Conservation (phyloP, 2,113 vertebrate genomes). For the Sturnus vulgaris region DNA sequence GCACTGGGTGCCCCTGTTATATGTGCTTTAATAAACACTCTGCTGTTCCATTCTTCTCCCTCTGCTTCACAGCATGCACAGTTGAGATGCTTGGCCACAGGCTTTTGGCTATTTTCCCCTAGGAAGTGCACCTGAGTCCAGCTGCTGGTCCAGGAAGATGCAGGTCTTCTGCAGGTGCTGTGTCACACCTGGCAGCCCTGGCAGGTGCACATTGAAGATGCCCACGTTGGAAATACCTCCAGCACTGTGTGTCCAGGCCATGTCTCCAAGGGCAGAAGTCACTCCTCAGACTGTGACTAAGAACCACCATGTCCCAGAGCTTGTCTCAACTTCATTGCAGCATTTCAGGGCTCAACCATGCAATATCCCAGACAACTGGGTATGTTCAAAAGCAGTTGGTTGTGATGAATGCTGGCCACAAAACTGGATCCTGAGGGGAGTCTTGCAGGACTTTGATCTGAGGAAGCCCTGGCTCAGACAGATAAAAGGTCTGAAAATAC, state of each 20-base stretch:
- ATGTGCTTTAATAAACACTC: background rate
- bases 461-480: background rate
- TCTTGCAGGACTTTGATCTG: background rate
- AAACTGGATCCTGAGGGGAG: background rate
- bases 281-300: background rate
- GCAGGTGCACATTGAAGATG: background rate
- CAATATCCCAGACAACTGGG: background rate
- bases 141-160: background rate
- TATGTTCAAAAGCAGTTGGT: background rate
- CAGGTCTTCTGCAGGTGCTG: background rate
- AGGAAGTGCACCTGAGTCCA: background rate
- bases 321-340: background rate
- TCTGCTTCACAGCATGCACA: background rate
- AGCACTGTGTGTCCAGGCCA: background rate
- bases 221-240: background rate
- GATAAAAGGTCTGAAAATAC: background rate
- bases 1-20: background rate
- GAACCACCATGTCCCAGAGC: fast-evolving
- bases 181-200: background rate
- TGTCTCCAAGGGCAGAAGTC: background rate
- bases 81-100: background rate
- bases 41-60: background rate
- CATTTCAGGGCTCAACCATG: background rate
- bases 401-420: fast-evolving
- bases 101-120: background rate